Percentiles rank a stretch among this genome's conserved stretches.
Conservation (phyloP, 2,113 vertebrate genomes). For the Colossoma macropomum region DNA sequence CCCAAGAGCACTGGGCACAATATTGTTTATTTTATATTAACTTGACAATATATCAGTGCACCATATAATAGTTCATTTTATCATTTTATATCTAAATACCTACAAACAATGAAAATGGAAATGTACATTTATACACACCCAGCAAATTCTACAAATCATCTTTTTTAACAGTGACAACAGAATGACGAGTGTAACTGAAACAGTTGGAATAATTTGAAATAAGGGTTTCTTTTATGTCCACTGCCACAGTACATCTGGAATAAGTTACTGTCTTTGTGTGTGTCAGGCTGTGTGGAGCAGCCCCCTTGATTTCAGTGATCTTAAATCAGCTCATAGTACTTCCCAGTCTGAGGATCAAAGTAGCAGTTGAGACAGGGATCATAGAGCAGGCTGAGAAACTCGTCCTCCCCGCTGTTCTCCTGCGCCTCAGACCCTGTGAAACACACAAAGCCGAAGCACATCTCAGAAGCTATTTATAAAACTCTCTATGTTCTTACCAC, state of each 20-base stretch:
- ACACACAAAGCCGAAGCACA: constrained; percentile 41
- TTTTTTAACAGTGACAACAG: neutral
- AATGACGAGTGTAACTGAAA: neutral
- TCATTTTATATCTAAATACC: neutral
- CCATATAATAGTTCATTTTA: no score
- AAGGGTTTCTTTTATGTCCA: neutral
- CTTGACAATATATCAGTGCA: neutral
- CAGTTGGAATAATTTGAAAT: neutral
- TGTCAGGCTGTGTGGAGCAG: constrained; percentile 31
- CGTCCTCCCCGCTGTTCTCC: constrained; percentile 67
- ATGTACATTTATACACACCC: neutral
- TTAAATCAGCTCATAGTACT: constrained; percentile 79
- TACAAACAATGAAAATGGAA: neutral
- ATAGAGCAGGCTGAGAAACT: constrained; percentile 86
- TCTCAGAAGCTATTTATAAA: constrained; percentile 29
- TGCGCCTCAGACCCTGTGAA: constrained; percentile 64
- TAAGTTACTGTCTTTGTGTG: neutral
- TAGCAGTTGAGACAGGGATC: constrained; percentile 92
- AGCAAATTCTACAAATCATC: neutral
- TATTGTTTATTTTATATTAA: neutral
- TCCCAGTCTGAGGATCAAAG: constrained; percentile 88
- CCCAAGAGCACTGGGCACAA: no score
- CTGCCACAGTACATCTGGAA: constrained; percentile 10
- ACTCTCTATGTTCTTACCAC: neutral
- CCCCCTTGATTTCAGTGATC: constrained; percentile 4